Percentiles rank a stretch among this genome's conserved stretches.
phyloP scores from a whole-genome alignment of 2,113 vertebrate species.

The Sminthopsis crassicaudata region DNA sequence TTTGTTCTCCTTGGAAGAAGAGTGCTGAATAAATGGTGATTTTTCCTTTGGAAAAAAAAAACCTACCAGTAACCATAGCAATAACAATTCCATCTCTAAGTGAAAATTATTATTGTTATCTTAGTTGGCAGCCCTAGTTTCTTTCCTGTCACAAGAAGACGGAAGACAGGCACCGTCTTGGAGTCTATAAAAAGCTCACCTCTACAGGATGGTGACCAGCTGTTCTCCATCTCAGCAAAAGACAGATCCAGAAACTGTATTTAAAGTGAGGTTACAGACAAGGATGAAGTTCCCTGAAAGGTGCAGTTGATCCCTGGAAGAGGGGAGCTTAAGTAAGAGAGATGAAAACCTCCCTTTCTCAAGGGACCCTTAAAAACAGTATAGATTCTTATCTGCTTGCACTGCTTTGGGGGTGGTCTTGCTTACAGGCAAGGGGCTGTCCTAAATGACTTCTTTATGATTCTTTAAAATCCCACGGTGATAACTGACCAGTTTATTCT shows the following conservation, averaged over 20 bases:
- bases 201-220: conserved; percentile 60
- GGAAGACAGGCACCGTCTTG: conserved; percentile 67
- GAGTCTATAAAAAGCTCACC: conserved; percentile 72
- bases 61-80: conserved; percentile 73
- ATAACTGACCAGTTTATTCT: neutral
- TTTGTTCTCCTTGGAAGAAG: conserved; percentile 66
- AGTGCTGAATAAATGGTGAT: conserved; percentile 60
- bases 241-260: conserved; percentile 37
- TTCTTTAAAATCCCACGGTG: neutral
- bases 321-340: neutral
- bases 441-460: neutral
- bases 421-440: neutral
- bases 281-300: conserved; percentile 34
- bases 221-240: conserved; percentile 58
- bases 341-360: conserved; percentile 58
- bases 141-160: conserved; percentile 67
- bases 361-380: conserved; percentile 48
- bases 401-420: neutral
- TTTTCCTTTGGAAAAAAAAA: conserved; percentile 57
- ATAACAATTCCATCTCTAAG: conserved; percentile 72
- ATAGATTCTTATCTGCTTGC: neutral
- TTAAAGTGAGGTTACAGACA: neutral
- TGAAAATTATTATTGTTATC: conserved; percentile 74
- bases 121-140: conserved; percentile 63
- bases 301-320: neutral